Base-by-base conservation (phyloP, 2,888 invertebrate genomes). In the Drosophila colorata region DNA sequence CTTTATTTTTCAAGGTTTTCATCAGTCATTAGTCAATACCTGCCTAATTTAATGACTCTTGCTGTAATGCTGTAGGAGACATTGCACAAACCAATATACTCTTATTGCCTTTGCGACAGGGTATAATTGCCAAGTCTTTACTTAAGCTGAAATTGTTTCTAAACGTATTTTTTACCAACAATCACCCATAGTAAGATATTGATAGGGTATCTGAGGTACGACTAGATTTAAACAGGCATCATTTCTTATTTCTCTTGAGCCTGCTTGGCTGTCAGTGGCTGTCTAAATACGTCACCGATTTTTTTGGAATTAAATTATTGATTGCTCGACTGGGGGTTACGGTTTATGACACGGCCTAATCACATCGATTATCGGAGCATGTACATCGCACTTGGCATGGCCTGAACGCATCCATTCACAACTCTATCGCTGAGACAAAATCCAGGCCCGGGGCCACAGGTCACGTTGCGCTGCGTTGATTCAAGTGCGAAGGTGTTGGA, bases 401-500 rank as follows among this genome's bases (percentile, higher is more conserved):
- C 68, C 60, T 28, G 43, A 64, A 63, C 69, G 59, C 57, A 53
- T 51, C 75, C 85, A 82, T 78, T 80, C 70, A 81, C 61, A 66
- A 64, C 41, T 56, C 40, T 20, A 14, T 44, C 35, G 40, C 38
- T 20, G 51, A 38, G 53, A 55, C 48, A 49, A 78, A 83, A 83
- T 86, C 83, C 86, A 72, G 70, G 41, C 47, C 20, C 60, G 64
- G 20, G 71, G 73, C 69, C 67, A 65, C 73, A 70, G 84, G 90
- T 89, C 90, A 90, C 90, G 90, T 90, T 81, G 78, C 90, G 90
- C 90, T 81, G 78, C 53, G 55, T 46, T 44, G 69, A 55, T 56
- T 73, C 67, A 81, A 74, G 78, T 76, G 84, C 53, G 79, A 74
- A 81, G 87, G 87, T 87, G 88, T 88, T 84, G 78, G 72, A 82